Base-by-base conservation (phyloP, 2,888 invertebrate species). In the Acronicta leporina region DNA sequence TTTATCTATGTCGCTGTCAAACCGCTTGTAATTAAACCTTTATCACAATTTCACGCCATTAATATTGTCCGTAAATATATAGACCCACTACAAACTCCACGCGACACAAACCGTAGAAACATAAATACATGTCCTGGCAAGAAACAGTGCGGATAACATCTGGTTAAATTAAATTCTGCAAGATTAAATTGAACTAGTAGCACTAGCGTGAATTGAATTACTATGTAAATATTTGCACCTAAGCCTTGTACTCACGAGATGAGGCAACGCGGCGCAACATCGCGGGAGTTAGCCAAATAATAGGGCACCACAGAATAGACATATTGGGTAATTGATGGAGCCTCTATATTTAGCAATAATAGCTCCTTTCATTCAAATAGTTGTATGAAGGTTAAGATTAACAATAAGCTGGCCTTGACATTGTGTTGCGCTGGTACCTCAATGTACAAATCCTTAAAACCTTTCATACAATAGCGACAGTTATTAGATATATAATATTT, bases 271-370 rank as follows among this genome's bases (percentile, higher is more conserved):
- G 27, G 49, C 42, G 75, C 63, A 75, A 72, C 54, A 53, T 42
- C 76, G 69, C 71, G 71, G 63, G 77, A 78, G 57, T 57, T 45
- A 43, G 47, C 61, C 42, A 66, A 73, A 68, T 73, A 77, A 65
- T 69, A 68, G 62, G 63, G 55, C 63, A 70, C 60, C 51, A 20
- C 27, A 64, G 73, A 75, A 73, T 71, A 63, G 70, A 64, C 53
- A 43, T 45, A 74, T 78, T 78, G 66, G 58, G 73, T 63, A 73
- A 78, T 69, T 64, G 63, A 67, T 67, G 68, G 60, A 63, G 70
- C 70, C 63, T 68, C 73, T 58, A 52, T 64, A 75, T 79, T 77
- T 64, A 50, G 77, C 73, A 78, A 78, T 75, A 72, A 76, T 68
- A 69, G 71, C 64, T 70, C 75, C 73, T 77, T 68, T 68, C 68